A percentile compares a stretch with the other conserved stretches of the same genome.
phyloP scores from a whole-genome alignment of 2,113 vertebrate genomes.

The Diadophis punctatus region DNA sequence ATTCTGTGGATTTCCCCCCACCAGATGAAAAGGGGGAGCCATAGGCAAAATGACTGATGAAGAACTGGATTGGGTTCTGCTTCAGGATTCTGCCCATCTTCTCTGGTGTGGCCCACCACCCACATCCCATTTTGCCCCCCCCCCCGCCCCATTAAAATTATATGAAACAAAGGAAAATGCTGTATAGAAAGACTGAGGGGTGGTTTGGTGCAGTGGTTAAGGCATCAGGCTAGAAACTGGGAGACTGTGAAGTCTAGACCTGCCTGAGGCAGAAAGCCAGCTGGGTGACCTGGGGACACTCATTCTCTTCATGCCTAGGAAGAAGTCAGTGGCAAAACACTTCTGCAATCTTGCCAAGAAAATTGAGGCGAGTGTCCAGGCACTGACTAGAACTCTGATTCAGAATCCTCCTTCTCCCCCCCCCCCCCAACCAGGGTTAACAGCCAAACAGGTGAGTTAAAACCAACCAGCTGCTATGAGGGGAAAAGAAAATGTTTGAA shows the following conservation, averaged over 20 bases:
- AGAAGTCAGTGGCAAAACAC: not conserved
- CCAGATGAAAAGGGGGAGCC: not conserved
- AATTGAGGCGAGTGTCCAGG: not conserved
- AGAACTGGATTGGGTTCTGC: not conserved
- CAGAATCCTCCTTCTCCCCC: not conserved
- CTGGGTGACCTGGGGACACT: not conserved
- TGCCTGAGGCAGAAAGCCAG: not conserved
- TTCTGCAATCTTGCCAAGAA: not conserved
- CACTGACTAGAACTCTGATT: not conserved
- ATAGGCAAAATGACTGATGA: not conserved
- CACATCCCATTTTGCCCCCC: not conserved
- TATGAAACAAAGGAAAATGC: not conserved
- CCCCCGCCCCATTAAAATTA: not conserved
- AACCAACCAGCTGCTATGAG: not conserved
- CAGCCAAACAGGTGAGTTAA: not conserved
- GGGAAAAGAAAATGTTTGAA: not conserved
- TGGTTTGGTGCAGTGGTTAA: not conserved
- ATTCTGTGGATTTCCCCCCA: not conserved
- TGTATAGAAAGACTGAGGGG: not conserved
- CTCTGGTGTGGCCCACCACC: not conserved
- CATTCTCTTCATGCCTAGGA: not conserved
- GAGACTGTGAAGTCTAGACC: not conserved
- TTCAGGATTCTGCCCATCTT: not conserved
- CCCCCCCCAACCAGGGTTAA: not conserved
- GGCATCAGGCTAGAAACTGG: not conserved